phyloP scores from a whole-genome alignment of 2,113 vertebrate genomes.

The Alexandromys fortis region DNA sequence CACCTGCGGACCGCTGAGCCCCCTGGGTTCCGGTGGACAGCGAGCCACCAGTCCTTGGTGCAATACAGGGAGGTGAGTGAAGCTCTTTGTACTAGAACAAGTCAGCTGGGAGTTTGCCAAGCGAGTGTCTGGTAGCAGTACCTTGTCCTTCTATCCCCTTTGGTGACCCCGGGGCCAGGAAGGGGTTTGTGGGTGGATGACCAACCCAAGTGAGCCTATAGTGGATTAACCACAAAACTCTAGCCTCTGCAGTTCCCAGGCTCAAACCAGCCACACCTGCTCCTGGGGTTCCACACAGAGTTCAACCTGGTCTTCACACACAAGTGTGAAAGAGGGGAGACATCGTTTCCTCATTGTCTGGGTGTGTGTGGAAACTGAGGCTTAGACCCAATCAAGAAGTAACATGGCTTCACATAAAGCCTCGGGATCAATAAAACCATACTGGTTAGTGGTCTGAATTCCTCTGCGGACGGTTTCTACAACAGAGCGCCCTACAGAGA shows the following conservation, averaged over 20 bases:
- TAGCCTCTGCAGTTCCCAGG: background rate
- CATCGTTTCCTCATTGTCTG: accelerated
- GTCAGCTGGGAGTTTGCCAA: background rate
- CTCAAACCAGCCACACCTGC: background rate
- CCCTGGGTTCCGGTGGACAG: background rate
- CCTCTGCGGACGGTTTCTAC: background rate
- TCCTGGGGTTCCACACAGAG: background rate
- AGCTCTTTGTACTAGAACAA: accelerated
- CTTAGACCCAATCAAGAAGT: background rate
- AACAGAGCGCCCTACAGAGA: background rate
- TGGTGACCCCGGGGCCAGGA: background rate
- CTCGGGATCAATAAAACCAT: background rate
- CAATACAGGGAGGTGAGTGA: background rate
- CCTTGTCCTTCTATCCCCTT: background rate
- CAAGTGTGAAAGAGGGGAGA: background rate
- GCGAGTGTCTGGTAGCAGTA: accelerated
- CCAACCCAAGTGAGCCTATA: background rate
- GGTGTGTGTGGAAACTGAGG: background rate
- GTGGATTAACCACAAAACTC: background rate
- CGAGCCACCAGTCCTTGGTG: background rate
- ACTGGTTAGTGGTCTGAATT: background rate
- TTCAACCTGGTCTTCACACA: accelerated
- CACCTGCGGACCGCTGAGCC: background rate
- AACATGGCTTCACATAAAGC: background rate
- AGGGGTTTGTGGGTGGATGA: background rate